Conservation (phyloP, 2,888 invertebrate species). For the Linnaemya vulpina region DNA sequence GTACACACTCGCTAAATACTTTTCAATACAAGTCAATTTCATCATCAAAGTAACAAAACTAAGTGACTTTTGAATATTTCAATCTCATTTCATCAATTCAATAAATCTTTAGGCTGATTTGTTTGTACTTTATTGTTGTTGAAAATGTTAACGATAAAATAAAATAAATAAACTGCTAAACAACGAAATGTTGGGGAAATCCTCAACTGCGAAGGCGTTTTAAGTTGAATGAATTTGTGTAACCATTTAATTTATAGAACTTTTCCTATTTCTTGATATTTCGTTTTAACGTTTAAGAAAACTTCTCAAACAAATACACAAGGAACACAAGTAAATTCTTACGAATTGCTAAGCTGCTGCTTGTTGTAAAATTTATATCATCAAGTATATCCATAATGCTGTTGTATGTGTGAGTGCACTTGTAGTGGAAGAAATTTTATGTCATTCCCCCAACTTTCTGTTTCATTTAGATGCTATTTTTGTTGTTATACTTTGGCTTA, state of each 20-base stretch:
- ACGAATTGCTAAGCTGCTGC: neutral
- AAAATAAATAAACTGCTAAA: neutral
- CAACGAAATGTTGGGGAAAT: neutral
- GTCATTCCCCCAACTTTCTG: neutral
- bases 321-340: neutral
- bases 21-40: neutral
- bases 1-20: no score
- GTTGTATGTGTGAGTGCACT: neutral
- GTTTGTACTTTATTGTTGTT: neutral
- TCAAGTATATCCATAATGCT: neutral
- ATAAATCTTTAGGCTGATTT: neutral
- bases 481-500: neutral
- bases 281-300: neutral
- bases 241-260: neutral
- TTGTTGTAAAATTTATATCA: neutral
- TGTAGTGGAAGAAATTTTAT: slow-evolving; percentile 8
- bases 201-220: slow-evolving; percentile 31
- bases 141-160: neutral
- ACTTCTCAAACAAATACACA: slow-evolving; percentile 21
- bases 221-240: neutral
- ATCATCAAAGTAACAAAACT: slow-evolving; percentile 12
- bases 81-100: slow-evolving; percentile 1
- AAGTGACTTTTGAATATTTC: slow-evolving; percentile 35
- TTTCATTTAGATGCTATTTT: neutral
- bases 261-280: neutral